These are phyloP conservation scores for Percina caprodes DNA, from an alignment of 2,113 vertebrate species.

Conservation along the genomic window DNA sequence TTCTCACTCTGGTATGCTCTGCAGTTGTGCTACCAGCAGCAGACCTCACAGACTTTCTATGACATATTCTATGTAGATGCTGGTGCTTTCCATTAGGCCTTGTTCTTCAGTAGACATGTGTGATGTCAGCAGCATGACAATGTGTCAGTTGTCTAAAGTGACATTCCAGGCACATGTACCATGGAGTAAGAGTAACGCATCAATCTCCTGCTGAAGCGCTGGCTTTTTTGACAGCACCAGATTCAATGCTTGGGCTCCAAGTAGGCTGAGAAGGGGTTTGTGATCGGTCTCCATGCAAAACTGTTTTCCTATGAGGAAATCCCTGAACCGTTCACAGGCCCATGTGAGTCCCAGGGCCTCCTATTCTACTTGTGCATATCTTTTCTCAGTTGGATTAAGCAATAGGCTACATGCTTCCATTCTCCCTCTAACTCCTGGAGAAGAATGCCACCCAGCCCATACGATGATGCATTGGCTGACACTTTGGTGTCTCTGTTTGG, in stretches of 20 bases:
- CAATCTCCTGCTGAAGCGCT: too few relatives aligned
- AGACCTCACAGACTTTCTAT: not conserved
- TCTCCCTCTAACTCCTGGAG: not conserved
- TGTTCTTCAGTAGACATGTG: accelerated
- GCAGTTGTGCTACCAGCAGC: constrained; percentile 2
- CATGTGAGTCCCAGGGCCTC: constrained; percentile 15
- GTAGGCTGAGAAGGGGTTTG: too few relatives aligned
- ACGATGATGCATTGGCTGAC: constrained; percentile 22
- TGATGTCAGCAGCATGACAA: not conserved
- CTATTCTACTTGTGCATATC: constrained; percentile 24
- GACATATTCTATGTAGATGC: not conserved
- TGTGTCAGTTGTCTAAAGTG: not conserved
- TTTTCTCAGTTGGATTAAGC: constrained; percentile 27
- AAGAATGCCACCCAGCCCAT: constrained; percentile 31
- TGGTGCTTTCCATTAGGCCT: not conserved
- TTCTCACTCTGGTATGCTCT: too few relatives aligned
- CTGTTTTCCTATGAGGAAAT: not conserved
- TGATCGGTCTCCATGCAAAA: too few relatives aligned
- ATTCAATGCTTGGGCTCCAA: too few relatives aligned
- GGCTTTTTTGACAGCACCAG: too few relatives aligned
- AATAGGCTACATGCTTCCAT: constrained; percentile 36
- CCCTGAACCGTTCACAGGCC: not conserved
- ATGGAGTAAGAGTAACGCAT: not conserved
- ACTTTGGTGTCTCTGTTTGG: constrained; percentile 42
- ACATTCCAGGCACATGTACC: not conserved